Conservation (phyloP, 2,113 vertebrate species). For the Mirounga angustirostris region DNA sequence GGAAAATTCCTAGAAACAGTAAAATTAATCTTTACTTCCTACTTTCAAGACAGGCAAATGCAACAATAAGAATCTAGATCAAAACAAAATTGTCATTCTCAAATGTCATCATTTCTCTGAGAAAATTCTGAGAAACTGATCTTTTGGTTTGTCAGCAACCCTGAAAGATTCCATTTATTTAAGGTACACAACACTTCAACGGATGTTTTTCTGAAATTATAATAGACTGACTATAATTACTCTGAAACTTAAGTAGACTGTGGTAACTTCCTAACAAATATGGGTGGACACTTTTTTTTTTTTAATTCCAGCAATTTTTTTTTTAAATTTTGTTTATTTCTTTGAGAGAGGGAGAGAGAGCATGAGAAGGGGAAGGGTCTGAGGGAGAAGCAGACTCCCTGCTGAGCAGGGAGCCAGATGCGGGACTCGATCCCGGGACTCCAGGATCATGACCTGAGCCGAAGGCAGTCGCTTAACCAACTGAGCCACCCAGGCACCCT, state of each 20-base stretch:
- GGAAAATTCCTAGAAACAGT: not conserved
- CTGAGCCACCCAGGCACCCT: not conserved
- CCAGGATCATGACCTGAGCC: too few relatives aligned
- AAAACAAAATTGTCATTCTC: slow-evolving; percentile 2
- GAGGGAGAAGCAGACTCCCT: too few relatives aligned
- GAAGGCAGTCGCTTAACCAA: too few relatives aligned
- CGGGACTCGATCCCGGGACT: too few relatives aligned
- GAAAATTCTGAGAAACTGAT: slow-evolving; percentile 18
- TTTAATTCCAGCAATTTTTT: too few relatives aligned
- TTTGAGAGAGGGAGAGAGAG: too few relatives aligned
- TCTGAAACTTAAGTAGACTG: not conserved
- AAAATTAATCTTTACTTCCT: slow-evolving; percentile 40
- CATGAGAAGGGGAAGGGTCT: too few relatives aligned
- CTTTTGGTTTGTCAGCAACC: not conserved
- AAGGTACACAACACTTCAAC: not conserved
- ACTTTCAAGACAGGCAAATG: not conserved
- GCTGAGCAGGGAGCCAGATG: too few relatives aligned
- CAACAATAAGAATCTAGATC: not conserved
- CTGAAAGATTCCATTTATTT: not conserved
- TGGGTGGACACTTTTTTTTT: not conserved
- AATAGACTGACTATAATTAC: not conserved
- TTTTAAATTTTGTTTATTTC: too few relatives aligned
- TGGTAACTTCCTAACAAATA: not conserved
- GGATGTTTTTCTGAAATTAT: not conserved
- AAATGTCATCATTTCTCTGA: slow-evolving; percentile 25